Conservation (phyloP, 2,113 vertebrate species). For the Butorides virescens region DNA sequence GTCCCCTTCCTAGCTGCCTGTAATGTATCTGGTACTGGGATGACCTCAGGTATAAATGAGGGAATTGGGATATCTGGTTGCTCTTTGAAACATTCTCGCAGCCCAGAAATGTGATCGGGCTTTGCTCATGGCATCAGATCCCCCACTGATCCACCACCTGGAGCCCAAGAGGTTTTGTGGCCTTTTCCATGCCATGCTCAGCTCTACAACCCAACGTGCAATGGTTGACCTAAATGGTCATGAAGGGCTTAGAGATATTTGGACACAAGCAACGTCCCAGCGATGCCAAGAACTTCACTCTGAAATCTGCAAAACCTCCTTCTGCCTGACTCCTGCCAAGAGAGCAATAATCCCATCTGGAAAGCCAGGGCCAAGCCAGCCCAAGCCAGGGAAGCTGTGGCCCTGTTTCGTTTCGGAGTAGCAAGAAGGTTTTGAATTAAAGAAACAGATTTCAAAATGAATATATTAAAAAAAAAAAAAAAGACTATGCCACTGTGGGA, state of each 20-base stretch:
- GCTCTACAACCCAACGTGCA: neutral
- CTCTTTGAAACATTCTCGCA: neutral
- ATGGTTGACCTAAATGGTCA: neutral
- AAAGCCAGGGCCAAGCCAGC: neutral
- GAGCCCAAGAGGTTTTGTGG: neutral
- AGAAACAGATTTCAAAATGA: neutral
- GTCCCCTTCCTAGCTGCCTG: neutral
- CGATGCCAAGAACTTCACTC: neutral
- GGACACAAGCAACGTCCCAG: neutral
- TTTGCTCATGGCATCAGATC: neutral
- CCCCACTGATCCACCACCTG: neutral
- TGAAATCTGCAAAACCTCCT: neutral
- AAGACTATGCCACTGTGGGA: accelerated
- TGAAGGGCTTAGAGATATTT: neutral
- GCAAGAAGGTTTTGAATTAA: neutral
- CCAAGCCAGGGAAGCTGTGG: neutral
- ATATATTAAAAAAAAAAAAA: neutral
- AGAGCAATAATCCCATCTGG: neutral
- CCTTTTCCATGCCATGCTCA: neutral
- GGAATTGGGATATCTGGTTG: neutral
- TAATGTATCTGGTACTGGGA: neutral
- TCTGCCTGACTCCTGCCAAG: neutral
- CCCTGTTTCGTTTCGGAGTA: neutral
- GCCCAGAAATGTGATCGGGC: neutral
- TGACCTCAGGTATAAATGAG: neutral